phyloP scores from a whole-genome alignment of 2,888 invertebrate species.

The Neocrepidodera transversa region DNA sequence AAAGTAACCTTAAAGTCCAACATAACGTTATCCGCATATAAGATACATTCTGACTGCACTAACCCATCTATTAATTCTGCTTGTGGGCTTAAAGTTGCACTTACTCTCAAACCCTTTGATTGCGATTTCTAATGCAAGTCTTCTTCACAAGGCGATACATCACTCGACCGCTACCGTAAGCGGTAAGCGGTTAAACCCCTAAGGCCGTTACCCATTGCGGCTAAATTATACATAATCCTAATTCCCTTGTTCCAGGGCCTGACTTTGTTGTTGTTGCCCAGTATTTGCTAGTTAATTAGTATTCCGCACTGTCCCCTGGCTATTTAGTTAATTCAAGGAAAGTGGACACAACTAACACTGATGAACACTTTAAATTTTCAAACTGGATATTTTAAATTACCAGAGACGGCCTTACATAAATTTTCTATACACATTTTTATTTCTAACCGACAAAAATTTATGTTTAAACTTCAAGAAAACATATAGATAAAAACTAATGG shows the following conservation, averaged over 20 bases:
- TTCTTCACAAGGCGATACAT: conserved; percentile 28
- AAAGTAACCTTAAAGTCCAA: too few species aligned
- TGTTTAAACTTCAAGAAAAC: too few species aligned
- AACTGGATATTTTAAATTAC: background rate
- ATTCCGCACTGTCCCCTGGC: conserved; percentile 40
- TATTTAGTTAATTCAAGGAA: conserved; percentile 41
- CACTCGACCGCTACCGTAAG: conserved; percentile 29
- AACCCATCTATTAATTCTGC: background rate
- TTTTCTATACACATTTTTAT: too few species aligned
- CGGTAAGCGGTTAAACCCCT: conserved; percentile 25
- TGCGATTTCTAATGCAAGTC: conserved; percentile 25
- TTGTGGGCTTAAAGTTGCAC: background rate
- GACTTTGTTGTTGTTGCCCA: conserved; percentile 29
- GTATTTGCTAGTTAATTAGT: conserved; percentile 37
- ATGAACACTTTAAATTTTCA: conserved; percentile 20
- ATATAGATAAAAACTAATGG: too few species aligned
- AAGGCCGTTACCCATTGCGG: conserved; percentile 27
- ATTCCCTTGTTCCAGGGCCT: conserved; percentile 28
- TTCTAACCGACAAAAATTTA: too few species aligned
- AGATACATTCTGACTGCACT: background rate
- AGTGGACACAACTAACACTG: conserved; percentile 30
- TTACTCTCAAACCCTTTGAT: conserved; percentile 5
- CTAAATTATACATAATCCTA: conserved; percentile 35
- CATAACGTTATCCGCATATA: background rate
- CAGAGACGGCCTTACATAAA: too few species aligned